phyloP scores from a whole-genome alignment of 2,113 vertebrate species.

The Indicator indicator region DNA sequence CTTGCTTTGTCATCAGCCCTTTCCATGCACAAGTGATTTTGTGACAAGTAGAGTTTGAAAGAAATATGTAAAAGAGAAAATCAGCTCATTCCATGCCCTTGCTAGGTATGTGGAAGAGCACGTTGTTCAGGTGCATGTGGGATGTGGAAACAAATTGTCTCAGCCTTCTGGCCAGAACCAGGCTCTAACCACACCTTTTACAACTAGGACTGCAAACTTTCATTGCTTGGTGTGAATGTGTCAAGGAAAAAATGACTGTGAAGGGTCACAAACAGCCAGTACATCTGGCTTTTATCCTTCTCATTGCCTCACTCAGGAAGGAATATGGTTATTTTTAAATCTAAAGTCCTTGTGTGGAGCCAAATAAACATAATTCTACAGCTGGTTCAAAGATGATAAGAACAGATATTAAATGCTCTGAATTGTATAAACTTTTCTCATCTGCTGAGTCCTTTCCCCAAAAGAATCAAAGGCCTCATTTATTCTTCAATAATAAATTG shows the following conservation, averaged over 20 bases:
- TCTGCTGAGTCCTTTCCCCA: neutral
- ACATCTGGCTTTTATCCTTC: slow-evolving; percentile 61
- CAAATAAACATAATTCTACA: slow-evolving; percentile 18
- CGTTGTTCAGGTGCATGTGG: neutral
- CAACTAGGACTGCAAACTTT: neutral
- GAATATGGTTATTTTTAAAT: slow-evolving; percentile 49
- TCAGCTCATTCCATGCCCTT: neutral
- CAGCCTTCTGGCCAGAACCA: neutral
- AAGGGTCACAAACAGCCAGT: neutral
- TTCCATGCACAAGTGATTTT: neutral
- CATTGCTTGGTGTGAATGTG: slow-evolving; percentile 35
- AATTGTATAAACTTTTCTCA: neutral
- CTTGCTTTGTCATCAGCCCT: neutral
- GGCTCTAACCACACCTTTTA: slow-evolving; percentile 1
- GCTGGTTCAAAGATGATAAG: neutral
- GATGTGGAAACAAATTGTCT: neutral
- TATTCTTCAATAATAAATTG: neutral
- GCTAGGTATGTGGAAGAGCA: neutral
- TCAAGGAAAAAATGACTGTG: slow-evolving; percentile 23
- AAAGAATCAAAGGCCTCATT: neutral
- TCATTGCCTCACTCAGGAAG: slow-evolving; percentile 1
- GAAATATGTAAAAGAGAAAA: neutral
- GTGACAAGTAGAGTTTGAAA: neutral
- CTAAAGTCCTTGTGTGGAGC: neutral
- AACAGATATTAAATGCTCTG: neutral